Evolutionary conservation across 1,140 invertebrate genomes (phyloP).

Genomic region (Physella acuta): DNA sequence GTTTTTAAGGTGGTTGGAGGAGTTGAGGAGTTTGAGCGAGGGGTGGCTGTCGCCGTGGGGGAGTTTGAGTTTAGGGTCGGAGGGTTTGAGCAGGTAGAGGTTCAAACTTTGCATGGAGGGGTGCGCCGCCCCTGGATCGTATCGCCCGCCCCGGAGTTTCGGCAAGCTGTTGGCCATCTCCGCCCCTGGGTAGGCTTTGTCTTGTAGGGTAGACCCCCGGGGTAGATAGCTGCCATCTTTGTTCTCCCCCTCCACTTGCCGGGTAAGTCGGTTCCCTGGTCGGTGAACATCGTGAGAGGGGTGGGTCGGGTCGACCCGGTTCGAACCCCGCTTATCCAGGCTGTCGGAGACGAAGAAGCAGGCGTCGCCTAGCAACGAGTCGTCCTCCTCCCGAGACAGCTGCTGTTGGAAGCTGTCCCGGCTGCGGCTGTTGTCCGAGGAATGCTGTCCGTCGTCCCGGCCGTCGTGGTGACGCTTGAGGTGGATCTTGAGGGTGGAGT

Average conservation of each 20-base stretch:
- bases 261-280: neutral
- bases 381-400: neutral
- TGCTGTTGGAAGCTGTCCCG: neutral
- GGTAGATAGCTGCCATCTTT: neutral
- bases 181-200: neutral
- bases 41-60: too few relatives aligned
- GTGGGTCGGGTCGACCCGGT: too few relatives aligned
- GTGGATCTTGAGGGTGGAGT: slow-evolving; percentile 57
- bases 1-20: too few relatives aligned
- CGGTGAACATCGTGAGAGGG: too few relatives aligned
- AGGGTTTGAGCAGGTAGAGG: too few relatives aligned
- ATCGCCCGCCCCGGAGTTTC: too few relatives aligned
- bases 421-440: neutral
- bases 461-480: slow-evolving; percentile 20
- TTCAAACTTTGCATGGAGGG: too few relatives aligned
- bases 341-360: neutral
- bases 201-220: neutral
- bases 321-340: neutral
- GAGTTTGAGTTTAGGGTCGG: too few relatives aligned
- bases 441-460: neutral
- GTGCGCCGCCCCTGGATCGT: too few relatives aligned
- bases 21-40: too few relatives aligned
- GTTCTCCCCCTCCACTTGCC: neutral
- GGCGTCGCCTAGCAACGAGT: neutral
- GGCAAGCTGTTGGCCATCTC: too few relatives aligned